Conservation (phyloP, 2,113 vertebrate species). For the Anthoscopus minutus region DNA sequence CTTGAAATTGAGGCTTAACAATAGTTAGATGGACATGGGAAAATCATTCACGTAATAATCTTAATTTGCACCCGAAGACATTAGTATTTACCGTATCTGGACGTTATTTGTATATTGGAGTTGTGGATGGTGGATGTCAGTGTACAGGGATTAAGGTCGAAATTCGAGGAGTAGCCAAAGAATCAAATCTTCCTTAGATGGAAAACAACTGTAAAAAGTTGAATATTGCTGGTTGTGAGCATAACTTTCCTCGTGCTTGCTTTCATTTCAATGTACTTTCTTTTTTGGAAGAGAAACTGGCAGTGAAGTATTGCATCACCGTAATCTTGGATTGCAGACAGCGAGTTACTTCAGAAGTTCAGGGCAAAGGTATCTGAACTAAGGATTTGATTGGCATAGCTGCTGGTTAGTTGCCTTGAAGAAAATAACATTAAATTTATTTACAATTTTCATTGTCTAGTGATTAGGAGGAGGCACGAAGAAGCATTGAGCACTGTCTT, state of each 20-base stretch:
- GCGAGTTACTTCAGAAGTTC: neutral
- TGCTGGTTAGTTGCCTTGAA: neutral
- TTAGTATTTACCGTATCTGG: neutral
- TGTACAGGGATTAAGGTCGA: neutral
- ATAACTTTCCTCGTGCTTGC: neutral
- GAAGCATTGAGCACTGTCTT: neutral
- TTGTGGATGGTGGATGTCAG: too few relatives aligned
- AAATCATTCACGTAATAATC: neutral
- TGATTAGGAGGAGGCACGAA: neutral
- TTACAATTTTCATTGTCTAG: rapidly evolving
- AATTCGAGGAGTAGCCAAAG: neutral
- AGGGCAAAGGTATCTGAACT: neutral
- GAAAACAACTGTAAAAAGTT: neutral
- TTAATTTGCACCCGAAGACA: neutral
- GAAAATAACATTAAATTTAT: neutral
- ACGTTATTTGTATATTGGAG: neutral
- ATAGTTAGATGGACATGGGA: neutral
- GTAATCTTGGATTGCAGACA: neutral
- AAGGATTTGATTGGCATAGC: neutral
- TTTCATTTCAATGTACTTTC: slow-evolving; percentile 7
- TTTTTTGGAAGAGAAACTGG: slow-evolving; percentile 39
- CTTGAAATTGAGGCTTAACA: neutral
- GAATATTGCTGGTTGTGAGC: neutral
- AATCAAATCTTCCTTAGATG: slow-evolving; percentile 12
- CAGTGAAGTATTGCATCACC: neutral